Evolutionary conservation across 2,888 invertebrate species (phyloP).

Genomic region (Rapana venosa): DNA sequence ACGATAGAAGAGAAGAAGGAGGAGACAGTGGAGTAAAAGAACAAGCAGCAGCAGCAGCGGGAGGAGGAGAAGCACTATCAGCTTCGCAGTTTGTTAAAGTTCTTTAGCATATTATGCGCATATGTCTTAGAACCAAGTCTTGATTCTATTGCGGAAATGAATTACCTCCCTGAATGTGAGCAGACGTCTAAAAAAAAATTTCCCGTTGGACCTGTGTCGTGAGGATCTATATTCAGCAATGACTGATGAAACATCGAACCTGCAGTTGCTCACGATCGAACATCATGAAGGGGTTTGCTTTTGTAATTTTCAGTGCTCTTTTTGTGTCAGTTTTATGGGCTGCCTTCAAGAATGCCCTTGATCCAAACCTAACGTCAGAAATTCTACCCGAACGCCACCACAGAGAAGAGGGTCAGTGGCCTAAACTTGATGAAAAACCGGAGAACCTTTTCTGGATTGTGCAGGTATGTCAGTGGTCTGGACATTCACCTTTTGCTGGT

Average conservation of each 20-base stretch:
- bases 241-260: slow-evolving; percentile 29
- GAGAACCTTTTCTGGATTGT: slow-evolving; percentile 54
- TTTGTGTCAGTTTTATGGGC: slow-evolving; percentile 17
- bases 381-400: not conserved
- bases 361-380: slow-evolving; percentile 27
- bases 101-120: not conserved
- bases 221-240: not conserved
- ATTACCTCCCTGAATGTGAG: not conserved
- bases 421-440: slow-evolving; percentile 29
- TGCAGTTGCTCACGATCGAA: not conserved
- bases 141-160: not conserved
- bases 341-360: slow-evolving; percentile 11
- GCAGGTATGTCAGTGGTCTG: slow-evolving; percentile 44
- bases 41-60: no score
- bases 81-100: no score
- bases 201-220: not conserved
- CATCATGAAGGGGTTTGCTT: slow-evolving; percentile 25
- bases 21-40: no score
- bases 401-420: slow-evolving; percentile 30
- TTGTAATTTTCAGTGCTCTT: not conserved
- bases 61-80: no score
- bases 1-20: no score
- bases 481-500: not conserved
- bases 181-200: slow-evolving; percentile 22
- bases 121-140: not conserved